Conservation (phyloP, 2,797 vertebrate genomes). For the Phaenicophaeus curvirostris region DNA sequence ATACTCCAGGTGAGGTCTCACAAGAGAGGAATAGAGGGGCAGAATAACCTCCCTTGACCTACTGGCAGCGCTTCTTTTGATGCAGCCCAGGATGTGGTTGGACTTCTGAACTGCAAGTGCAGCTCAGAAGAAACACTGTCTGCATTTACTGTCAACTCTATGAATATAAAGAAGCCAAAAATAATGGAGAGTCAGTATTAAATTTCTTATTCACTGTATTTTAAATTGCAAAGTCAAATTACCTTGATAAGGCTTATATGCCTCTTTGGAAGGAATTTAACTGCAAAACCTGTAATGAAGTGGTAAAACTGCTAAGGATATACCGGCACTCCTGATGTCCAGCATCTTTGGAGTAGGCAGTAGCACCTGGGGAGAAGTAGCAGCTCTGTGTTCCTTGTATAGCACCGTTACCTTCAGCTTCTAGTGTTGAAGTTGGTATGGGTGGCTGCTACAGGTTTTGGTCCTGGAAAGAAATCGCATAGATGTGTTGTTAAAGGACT, state of each 20-base stretch:
- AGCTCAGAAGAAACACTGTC: background rate
- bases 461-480: background rate
- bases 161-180: background rate
- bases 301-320: background rate
- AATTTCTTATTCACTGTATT: background rate
- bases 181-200: background rate
- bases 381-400: background rate
- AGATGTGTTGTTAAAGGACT: background rate
- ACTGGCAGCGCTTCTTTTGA: too few species aligned
- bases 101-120: too few species aligned
- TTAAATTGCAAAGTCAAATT: background rate
- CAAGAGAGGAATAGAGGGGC: too few species aligned
- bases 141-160: background rate
- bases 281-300: background rate
- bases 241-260: background rate
- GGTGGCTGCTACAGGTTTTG: background rate
- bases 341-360: background rate
- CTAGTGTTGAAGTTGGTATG: background rate
- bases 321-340: background rate
- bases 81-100: too few species aligned
- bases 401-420: background rate
- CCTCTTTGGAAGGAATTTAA: background rate
- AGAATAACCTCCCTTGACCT: too few species aligned
- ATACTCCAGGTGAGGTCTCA: too few species aligned
- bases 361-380: background rate